Conservation (phyloP, 2,113 vertebrate species). For the Bambusicola thoracicus region DNA sequence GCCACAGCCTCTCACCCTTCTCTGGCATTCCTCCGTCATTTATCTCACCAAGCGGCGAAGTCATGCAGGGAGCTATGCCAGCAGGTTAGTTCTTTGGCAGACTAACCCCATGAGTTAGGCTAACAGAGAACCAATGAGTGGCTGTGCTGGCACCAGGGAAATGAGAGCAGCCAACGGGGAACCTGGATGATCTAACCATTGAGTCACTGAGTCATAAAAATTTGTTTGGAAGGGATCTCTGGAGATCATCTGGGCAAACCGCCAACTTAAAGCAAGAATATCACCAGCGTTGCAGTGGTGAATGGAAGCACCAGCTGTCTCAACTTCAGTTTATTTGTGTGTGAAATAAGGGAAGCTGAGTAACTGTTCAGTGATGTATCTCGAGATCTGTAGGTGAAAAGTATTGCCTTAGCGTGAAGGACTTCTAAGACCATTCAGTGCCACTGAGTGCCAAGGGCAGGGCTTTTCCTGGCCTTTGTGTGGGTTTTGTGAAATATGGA, state of each 20-base stretch:
- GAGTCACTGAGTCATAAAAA: not conserved
- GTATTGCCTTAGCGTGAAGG: not conserved
- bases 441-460: not conserved
- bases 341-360: not conserved
- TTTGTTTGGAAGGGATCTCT: not conserved
- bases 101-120: not conserved
- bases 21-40: not conserved
- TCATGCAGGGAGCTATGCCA: not conserved
- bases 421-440: not conserved
- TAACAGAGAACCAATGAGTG: not conserved
- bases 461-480: not conserved
- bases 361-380: not conserved
- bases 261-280: not conserved
- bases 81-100: not conserved
- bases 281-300: fast-evolving
- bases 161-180: not conserved
- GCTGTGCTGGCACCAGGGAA: not conserved
- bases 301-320: not conserved
- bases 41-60: not conserved
- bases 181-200: not conserved
- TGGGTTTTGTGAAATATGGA: not conserved
- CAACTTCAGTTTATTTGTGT: not conserved
- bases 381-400: not conserved
- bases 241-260: not conserved
- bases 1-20: not conserved